These are phyloP conservation scores for Noctua fimbriata DNA, from an alignment of 2,888 invertebrate species.

Conservation along the genomic window DNA sequence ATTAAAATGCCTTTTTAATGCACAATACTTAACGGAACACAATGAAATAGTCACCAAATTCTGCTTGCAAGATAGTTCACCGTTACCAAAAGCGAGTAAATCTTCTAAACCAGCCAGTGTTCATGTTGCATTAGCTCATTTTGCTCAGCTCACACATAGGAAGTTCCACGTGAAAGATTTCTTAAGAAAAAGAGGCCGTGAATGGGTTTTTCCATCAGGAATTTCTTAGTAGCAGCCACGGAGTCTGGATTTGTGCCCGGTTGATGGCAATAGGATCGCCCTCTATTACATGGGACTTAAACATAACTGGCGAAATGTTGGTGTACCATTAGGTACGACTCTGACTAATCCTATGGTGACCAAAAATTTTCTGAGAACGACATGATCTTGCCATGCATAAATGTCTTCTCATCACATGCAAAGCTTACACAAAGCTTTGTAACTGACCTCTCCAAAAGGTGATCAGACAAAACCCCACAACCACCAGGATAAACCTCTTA, in stretches of 20 bases:
- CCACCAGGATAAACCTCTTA: slow-evolving; percentile 1
- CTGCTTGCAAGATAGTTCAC: background rate
- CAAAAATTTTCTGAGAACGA: background rate
- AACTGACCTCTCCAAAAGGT: background rate
- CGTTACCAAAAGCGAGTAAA: slow-evolving; percentile 37
- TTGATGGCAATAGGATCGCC: too few relatives aligned
- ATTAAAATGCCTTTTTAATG: background rate
- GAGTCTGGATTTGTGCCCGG: too few relatives aligned
- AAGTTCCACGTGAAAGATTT: slow-evolving; percentile 60
- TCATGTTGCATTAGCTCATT: slow-evolving; percentile 70
- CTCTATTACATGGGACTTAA: too few relatives aligned
- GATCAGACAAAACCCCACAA: background rate
- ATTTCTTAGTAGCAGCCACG: too few relatives aligned
- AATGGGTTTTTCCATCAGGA: background rate
- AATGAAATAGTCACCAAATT: background rate
- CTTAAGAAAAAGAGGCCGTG: background rate
- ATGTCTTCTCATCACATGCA: background rate
- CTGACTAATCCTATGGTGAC: background rate
- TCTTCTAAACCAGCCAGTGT: slow-evolving; percentile 50
- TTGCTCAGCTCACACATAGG: slow-evolving; percentile 66
- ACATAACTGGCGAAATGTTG: too few relatives aligned
- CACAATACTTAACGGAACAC: background rate
- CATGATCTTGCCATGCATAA: background rate
- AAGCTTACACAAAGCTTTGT: background rate
- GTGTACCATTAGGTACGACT: too few relatives aligned